Conservation (phyloP, 1,140 invertebrate genomes). For the Philotrypesis tridentata region DNA sequence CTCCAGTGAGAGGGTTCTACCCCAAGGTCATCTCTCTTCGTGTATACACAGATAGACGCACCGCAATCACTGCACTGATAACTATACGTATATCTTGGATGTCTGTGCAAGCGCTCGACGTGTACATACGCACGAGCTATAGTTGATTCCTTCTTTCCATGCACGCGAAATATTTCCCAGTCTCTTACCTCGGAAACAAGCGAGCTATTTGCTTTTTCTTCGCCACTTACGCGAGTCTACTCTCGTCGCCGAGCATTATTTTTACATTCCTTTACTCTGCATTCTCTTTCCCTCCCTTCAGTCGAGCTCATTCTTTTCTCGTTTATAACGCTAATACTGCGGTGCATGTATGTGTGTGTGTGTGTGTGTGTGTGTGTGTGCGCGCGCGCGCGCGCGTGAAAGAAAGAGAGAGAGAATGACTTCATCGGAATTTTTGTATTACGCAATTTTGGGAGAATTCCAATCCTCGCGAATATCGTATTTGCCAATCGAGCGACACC, state of each 20-base stretch:
- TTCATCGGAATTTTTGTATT: background rate
- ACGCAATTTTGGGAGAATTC: background rate
- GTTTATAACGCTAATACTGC: too few species aligned
- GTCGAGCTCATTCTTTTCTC: background rate
- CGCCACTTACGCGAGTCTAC: background rate
- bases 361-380: too few species aligned
- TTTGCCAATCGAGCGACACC: background rate
- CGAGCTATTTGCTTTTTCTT: background rate
- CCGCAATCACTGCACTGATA: too few species aligned
- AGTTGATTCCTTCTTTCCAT: slow-evolving; percentile 31
- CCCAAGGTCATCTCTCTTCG: too few species aligned
- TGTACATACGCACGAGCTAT: background rate
- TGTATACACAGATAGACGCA: too few species aligned
- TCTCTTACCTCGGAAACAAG: background rate
- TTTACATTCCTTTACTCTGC: background rate
- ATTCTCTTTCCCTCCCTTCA: background rate
- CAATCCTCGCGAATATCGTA: background rate
- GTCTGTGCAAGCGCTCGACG: background rate
- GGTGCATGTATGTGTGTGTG: too few species aligned
- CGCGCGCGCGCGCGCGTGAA: too few species aligned
- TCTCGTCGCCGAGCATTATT: background rate
- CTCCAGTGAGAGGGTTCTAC: too few species aligned
- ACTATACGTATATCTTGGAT: too few species aligned
- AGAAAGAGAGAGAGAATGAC: background rate
- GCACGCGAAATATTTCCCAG: background rate